phyloP scores from a whole-genome alignment of 1,140 invertebrate genomes.

The Aphaenogaster floridana region DNA sequence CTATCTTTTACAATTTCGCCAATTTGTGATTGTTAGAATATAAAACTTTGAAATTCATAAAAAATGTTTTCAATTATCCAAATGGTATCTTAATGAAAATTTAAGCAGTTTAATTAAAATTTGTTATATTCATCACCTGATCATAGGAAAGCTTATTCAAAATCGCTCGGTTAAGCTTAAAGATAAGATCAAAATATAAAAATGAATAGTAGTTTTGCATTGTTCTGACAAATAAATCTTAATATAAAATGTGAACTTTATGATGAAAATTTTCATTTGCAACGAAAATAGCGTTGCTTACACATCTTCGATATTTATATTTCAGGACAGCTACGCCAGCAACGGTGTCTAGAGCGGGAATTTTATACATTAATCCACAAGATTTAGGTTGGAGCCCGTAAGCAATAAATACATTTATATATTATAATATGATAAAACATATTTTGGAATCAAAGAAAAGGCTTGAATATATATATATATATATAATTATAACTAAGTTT shows the following conservation, averaged over 20 bases:
- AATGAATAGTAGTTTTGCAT: background rate
- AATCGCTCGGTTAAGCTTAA: background rate
- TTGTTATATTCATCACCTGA: background rate
- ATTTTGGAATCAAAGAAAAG: background rate
- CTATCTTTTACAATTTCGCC: background rate
- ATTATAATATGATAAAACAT: background rate
- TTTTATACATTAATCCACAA: conserved; percentile 96
- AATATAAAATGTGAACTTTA: background rate
- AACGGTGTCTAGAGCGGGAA: conserved; percentile 97
- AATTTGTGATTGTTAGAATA: background rate
- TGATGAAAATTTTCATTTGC: background rate
- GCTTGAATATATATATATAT: background rate
- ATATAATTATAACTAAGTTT: background rate
- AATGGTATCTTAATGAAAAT: background rate
- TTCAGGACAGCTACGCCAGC: conserved; percentile 96
- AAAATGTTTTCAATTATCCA: background rate
- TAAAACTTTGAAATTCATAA: background rate
- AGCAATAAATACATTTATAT: conserved; percentile 82
- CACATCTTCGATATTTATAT: conserved; percentile 42
- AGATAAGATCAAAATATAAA: background rate
- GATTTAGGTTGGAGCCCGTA: conserved; percentile 99
- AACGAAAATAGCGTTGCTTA: background rate
- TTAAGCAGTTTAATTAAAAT: background rate
- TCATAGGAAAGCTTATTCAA: background rate
- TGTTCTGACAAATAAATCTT: background rate